phyloP scores from a whole-genome alignment of 23 tunicate genomes.

The Phallusia fumigata region DNA sequence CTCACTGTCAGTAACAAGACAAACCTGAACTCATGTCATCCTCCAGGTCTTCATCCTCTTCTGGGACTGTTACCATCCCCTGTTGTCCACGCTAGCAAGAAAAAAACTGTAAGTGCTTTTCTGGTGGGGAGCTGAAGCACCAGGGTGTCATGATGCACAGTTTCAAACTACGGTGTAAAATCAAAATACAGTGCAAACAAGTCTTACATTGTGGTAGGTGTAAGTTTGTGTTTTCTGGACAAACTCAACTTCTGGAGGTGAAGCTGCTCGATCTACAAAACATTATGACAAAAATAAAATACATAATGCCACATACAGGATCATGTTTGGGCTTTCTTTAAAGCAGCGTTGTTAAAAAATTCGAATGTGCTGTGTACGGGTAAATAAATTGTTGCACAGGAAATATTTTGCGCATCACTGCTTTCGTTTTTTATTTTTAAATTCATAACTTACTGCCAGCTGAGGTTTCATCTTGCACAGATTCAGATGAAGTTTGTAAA shows the following conservation, averaged over 20 bases:
- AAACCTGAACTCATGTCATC: slow-evolving; percentile 60
- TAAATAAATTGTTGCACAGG: too few relatives aligned
- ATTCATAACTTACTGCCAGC: slow-evolving; percentile 20
- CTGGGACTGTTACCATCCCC: slow-evolving; percentile 74
- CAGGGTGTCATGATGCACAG: too few relatives aligned
- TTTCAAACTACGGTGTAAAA: too few relatives aligned
- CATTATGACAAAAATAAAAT: too few relatives aligned
- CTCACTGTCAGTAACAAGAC: background rate
- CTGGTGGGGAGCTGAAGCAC: too few relatives aligned
- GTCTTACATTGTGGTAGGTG: background rate
- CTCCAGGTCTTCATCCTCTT: slow-evolving; percentile 77
- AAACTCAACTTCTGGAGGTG: slow-evolving; percentile 14
- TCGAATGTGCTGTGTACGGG: too few relatives aligned
- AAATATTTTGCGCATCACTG: too few relatives aligned
- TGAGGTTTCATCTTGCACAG: slow-evolving; percentile 49
- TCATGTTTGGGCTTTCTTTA: background rate
- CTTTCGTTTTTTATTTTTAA: too few relatives aligned
- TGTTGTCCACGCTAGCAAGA: slow-evolving; percentile 32
- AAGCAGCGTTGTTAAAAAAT: too few relatives aligned
- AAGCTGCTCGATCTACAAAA: background rate
- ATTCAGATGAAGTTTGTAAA: slow-evolving; percentile 23
- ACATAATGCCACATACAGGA: background rate
- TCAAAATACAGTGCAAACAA: background rate
- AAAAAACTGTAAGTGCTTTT: background rate
- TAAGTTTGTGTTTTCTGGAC: slow-evolving; percentile 6